Evolutionary conservation across 2,113 vertebrate genomes (phyloP).

Genomic region (Pyrgilauda ruficollis): DNA sequence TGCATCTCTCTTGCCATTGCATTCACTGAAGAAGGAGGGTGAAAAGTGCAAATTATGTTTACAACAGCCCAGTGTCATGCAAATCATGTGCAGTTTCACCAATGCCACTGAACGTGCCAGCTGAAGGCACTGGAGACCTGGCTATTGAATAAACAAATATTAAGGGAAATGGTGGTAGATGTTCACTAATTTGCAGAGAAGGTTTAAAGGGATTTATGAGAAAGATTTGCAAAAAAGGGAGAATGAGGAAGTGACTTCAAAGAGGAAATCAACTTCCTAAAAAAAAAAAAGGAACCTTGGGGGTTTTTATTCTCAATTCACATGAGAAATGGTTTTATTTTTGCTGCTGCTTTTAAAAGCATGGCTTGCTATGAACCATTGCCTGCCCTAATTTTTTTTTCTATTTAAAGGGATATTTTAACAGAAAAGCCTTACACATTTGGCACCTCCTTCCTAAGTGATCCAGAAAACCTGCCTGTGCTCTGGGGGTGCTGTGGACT

Average conservation of each 20-base stretch:
- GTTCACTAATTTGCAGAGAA: neutral
- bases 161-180: neutral
- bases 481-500: neutral
- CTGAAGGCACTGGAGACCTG: neutral
- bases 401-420: neutral
- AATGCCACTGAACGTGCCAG: neutral
- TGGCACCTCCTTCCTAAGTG: neutral
- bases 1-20: neutral
- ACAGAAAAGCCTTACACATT: neutral
- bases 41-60: neutral
- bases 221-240: neutral
- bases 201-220: neutral
- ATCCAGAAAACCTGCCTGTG: neutral
- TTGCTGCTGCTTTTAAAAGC: neutral
- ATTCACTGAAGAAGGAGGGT: neutral
- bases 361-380: neutral
- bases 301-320: neutral
- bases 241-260: neutral
- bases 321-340: neutral
- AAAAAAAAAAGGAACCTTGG: neutral
- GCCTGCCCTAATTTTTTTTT: neutral
- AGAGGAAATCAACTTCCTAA: neutral
- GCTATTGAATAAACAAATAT: neutral
- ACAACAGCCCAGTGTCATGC: neutral
- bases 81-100: neutral